Conservation (phyloP, 1,140 invertebrate genomes). For the Helicoverpa armigera region DNA sequence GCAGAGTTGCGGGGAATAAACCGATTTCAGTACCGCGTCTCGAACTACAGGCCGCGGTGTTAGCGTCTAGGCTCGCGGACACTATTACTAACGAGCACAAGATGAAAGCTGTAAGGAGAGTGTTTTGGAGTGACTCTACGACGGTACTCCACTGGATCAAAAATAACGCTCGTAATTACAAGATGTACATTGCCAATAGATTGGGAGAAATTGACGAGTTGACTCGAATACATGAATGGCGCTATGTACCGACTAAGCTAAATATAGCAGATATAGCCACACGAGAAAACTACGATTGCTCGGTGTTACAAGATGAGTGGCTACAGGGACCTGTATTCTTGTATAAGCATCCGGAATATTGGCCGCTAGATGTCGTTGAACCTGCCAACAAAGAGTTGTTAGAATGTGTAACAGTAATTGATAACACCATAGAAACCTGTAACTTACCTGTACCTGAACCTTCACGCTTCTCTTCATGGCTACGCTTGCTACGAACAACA, state of each 20-base stretch:
- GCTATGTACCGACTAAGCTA: constrained; percentile 57
- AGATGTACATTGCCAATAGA: constrained; percentile 76
- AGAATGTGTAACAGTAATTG: constrained; percentile 16
- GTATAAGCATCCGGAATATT: background rate
- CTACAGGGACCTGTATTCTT: constrained; percentile 52
- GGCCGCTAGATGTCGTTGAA: constrained; percentile 39
- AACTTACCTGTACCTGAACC: constrained; percentile 49
- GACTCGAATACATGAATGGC: constrained; percentile 59
- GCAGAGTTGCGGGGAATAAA: constrained; percentile 55
- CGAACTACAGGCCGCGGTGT: constrained; percentile 49
- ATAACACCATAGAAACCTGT: background rate
- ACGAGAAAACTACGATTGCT: constrained; percentile 29
- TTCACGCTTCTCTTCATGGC: constrained; percentile 44
- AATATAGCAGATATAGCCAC: constrained; percentile 66
- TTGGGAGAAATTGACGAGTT: constrained; percentile 72
- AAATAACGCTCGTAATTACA: constrained; percentile 56
- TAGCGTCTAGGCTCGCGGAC: constrained; percentile 38
- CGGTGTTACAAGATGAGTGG: constrained; percentile 42
- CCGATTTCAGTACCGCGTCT: constrained; percentile 51
- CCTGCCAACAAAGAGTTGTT: constrained; percentile 14
- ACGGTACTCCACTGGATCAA: constrained; percentile 54
- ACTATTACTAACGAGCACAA: constrained; percentile 44
- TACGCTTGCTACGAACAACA: constrained; percentile 34
- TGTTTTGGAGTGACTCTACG: constrained; percentile 53
- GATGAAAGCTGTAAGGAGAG: background rate